A percentile compares a stretch with the other conserved stretches of the same genome.
Evolutionary conservation across 2,113 vertebrate genomes (phyloP).

Genomic region (Sphaerodactylus townsendi): DNA sequence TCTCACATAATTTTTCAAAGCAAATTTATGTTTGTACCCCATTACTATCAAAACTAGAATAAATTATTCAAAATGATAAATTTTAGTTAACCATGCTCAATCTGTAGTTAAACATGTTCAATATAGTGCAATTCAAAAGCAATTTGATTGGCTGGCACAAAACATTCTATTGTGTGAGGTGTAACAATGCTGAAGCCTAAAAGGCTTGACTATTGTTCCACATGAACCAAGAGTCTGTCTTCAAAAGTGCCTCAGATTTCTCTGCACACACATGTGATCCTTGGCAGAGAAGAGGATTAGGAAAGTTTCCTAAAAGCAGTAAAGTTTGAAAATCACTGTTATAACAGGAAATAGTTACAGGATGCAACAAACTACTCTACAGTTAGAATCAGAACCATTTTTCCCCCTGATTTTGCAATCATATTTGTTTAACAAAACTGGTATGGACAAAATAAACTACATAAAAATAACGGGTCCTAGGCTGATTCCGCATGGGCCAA

Average conservation of each 20-base stretch:
- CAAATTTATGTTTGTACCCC: not conserved
- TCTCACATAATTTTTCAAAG: not conserved
- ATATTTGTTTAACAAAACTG: not conserved
- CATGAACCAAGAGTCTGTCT: not conserved
- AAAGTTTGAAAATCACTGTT: not conserved
- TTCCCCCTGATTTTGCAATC: not conserved
- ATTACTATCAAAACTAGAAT: not conserved
- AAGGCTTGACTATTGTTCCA: too few relatives aligned
- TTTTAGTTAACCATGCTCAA: not conserved
- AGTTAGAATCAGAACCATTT: not conserved
- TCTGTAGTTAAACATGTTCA: not conserved
- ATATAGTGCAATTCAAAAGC: too few relatives aligned
- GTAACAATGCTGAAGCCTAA: not conserved
- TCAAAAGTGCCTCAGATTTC: not conserved
- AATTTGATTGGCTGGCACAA: too few relatives aligned
- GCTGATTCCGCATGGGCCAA: too few relatives aligned
- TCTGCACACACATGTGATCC: not conserved
- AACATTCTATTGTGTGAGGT: too few relatives aligned
- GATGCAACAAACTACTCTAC: not conserved
- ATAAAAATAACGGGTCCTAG: not conserved
- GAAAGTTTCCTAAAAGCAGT: not conserved
- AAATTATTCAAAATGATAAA: not conserved
- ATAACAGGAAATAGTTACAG: not conserved
- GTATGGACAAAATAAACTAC: not conserved
- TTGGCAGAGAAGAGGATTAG: not conserved